Conservation (phyloP, 2,113 vertebrate genomes). For the Neopipo cinnamomea region DNA sequence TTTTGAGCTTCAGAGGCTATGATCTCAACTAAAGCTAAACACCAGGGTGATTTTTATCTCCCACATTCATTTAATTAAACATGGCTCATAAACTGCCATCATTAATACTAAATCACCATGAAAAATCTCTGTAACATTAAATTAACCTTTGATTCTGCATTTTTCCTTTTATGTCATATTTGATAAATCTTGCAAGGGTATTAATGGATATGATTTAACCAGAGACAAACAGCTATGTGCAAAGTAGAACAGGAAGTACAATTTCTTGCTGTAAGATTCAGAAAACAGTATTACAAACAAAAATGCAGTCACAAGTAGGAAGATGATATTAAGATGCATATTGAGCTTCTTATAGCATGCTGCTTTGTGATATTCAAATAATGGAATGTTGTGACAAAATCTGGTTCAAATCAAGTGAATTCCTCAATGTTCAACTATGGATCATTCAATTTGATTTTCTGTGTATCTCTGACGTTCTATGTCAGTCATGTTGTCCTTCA, state of each 20-base stretch:
- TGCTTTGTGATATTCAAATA: background rate
- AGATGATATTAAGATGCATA: background rate
- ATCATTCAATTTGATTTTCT: background rate
- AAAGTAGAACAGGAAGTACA: background rate
- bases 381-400: background rate
- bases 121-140: conserved; percentile 22
- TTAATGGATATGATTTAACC: background rate
- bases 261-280: background rate
- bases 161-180: conserved; percentile 9
- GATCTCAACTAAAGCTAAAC: background rate
- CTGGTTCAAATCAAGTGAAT: background rate
- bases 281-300: background rate
- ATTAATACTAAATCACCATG: conserved; percentile 10
- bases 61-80: conserved; percentile 24
- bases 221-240: background rate
- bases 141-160: conserved; percentile 21
- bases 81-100: conserved; percentile 6
- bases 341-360: background rate
- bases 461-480: background rate
- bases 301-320: background rate
- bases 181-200: background rate
- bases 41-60: conserved; percentile 1
- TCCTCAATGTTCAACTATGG: background rate
- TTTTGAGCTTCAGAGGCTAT: background rate
- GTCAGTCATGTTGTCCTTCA: background rate